These are phyloP conservation scores for Scomber scombrus DNA, from an alignment of 2,113 vertebrate species.

Conservation along the genomic window DNA sequence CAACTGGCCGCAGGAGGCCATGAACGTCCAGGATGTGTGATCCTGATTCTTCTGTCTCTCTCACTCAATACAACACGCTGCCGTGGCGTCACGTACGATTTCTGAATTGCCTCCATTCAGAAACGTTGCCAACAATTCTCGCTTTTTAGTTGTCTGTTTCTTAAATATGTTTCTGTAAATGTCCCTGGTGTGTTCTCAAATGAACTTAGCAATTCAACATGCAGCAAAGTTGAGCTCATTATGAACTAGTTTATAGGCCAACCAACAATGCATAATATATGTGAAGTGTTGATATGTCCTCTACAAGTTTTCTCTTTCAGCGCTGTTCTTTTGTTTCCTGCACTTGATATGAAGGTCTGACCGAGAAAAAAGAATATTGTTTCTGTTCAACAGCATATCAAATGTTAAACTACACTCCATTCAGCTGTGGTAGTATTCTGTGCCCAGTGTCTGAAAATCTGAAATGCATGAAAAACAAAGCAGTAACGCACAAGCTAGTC, in stretches of 20 bases:
- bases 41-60: neutral
- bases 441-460: neutral
- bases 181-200: neutral
- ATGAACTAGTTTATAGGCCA: neutral
- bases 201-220: neutral
- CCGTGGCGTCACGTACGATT: neutral
- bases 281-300: neutral
- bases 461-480: neutral
- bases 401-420: constrained; percentile 20
- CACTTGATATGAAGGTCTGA: neutral
- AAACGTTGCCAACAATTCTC: constrained; percentile 22
- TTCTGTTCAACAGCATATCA: constrained; percentile 34
- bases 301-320: constrained; percentile 3
- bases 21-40: constrained; percentile 92
- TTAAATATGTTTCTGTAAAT: neutral
- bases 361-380: neutral
- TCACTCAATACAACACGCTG: neutral
- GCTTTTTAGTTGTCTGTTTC: neutral
- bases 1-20: constrained; percentile 91
- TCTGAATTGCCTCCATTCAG: constrained; percentile 24
- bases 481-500: neutral
- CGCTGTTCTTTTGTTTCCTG: neutral
- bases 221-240: neutral
- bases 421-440: neutral
- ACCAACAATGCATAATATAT: neutral